Percentiles rank a stretch among this genome's conserved stretches.
These are phyloP conservation scores for Perdita meconis DNA, from an alignment of 2,888 invertebrate genomes.

Conservation along the genomic window DNA sequence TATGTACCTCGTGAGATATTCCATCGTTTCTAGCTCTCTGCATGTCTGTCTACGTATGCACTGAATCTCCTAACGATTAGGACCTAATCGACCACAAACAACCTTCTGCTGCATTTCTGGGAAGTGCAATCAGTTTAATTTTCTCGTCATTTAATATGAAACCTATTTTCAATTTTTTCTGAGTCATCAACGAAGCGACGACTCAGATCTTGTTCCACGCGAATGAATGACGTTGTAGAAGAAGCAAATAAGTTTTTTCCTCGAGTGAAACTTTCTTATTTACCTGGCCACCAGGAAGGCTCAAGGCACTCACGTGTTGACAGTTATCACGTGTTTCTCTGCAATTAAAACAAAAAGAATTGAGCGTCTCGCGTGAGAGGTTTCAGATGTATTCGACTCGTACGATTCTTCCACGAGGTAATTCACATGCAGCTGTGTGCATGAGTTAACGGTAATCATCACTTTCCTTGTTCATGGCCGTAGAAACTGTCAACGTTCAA, in stretches of 20 bases:
- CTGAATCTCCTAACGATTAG: no score
- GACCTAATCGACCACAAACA: no score
- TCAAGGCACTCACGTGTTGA: background rate
- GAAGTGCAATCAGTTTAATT: no score
- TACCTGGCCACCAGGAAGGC: background rate
- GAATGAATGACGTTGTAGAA: background rate
- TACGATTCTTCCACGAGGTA: background rate
- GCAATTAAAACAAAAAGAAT: slow-evolving; percentile 13
- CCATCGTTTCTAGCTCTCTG: no score
- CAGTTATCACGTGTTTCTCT: slow-evolving; percentile 5
- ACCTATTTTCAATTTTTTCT: no score
- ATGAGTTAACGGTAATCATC: slow-evolving; percentile 32
- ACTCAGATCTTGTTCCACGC: no score
- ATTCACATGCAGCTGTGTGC: background rate
- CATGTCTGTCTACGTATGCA: no score
- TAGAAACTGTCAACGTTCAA: slow-evolving; percentile 5
- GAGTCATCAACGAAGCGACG: no score
- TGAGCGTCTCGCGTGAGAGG: background rate
- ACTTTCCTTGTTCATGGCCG: slow-evolving; percentile 23
- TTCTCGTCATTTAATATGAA: no score
- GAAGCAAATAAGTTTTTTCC: background rate
- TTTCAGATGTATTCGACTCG: background rate
- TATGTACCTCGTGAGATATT: no score
- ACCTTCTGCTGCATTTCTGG: no score
- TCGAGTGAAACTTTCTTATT: background rate